Conservation (phyloP, 2,797 vertebrate genomes). For the Octomys mimax region DNA sequence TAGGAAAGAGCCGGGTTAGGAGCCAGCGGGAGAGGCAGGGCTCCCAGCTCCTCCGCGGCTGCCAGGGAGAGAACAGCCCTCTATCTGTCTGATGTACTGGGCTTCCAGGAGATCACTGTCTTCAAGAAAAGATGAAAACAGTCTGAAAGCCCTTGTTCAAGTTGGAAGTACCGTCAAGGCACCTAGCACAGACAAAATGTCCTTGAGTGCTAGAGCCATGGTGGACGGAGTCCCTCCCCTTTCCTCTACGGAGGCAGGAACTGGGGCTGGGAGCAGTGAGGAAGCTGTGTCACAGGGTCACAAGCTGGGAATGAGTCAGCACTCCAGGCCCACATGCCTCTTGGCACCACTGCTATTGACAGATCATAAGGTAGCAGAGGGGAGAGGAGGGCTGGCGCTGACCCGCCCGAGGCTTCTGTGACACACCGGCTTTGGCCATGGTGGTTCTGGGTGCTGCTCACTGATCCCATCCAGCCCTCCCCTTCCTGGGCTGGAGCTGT, state of each 20-base stretch:
- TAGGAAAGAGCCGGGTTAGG: not conserved
- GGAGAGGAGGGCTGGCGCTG: not conserved
- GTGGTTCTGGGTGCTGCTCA: not conserved
- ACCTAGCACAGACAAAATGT: not conserved
- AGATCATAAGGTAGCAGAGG: not conserved
- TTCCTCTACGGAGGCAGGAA: not conserved
- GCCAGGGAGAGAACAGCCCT: not conserved
- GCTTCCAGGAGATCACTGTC: not conserved
- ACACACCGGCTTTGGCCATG: not conserved
- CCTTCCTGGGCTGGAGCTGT: not conserved
- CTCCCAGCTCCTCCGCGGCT: not conserved
- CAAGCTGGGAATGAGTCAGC: not conserved
- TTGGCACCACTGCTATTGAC: not conserved
- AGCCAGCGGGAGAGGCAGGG: not conserved
- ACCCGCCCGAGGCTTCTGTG: not conserved
- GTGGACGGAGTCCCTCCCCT: not conserved
- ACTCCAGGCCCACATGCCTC: not conserved
- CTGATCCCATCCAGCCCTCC: not conserved
- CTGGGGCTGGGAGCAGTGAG: not conserved
- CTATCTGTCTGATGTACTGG: not conserved
- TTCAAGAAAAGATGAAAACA: not conserved
- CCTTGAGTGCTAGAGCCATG: not conserved
- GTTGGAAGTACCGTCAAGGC: not conserved
- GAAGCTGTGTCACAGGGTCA: not conserved
- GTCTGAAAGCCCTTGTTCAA: not conserved